Base-by-base conservation (phyloP, 2,888 invertebrate genomes). In the Acleris literana region DNA sequence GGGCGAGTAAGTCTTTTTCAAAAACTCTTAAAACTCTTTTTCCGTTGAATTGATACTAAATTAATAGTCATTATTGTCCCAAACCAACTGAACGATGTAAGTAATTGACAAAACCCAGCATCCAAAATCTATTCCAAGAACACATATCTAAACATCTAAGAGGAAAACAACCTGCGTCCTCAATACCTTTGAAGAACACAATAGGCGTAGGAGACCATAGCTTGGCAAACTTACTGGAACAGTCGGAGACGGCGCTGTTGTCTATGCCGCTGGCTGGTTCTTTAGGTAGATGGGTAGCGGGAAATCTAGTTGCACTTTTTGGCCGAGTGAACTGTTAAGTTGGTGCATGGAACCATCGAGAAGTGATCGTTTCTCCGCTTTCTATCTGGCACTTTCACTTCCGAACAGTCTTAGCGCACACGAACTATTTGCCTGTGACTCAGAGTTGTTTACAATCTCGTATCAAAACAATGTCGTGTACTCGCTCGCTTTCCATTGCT, bases 341-440 rank as follows among this genome's bases (percentile, higher is more conserved):
- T 46, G 58, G 58, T 49, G 46, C 22, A 72, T 70, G 81, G 77
- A 77, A 74, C 68, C 74, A 69, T 74, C 70, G 73, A 63, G 75
- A 39, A 39, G 39, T 39, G 39, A 82, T 79, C 77, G 80, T 86
- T 85, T 85, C 86, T 71, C 86, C 77, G 74, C 85, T 85, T 85
- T 86, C 86, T 85, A 83, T 68, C 48, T 51, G 33, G 48, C 72
- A 85, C 87, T 86, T 86, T 87, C 86, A 86, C 87, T 86, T 85
- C 84, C 81, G 76, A 75, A 75, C 81, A 80, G 81, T 82, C 85
- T 79, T 82, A 83, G 83, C 80, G 74, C 79, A 77, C 77, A 72
- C 72, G 70, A 72, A 71, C 78, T 76, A 74, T 78, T 43, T 57
- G 57, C 29, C 72, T 72, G 72, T 83, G 82, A 83, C 77, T 82